Evolutionary conservation across 2,888 invertebrate species (phyloP).

Genomic region (Pachydiplax longipennis): DNA sequence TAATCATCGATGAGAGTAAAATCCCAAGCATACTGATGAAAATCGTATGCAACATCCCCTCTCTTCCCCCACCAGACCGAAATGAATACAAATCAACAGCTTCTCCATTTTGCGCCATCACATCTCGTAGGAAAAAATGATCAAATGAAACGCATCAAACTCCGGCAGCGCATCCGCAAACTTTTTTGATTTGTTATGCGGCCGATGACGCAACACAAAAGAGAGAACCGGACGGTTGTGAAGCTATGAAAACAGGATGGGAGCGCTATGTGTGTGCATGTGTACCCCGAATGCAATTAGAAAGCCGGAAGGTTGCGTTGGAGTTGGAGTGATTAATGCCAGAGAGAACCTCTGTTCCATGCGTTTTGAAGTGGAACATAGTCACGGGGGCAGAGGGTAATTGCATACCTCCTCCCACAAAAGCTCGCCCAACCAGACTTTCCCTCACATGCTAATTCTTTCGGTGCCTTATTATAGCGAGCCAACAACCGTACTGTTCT

Average conservation of each 20-base stretch:
- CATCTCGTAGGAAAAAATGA: background rate
- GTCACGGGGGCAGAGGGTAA: conserved; percentile 39
- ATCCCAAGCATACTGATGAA: no score
- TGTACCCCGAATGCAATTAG: conserved; percentile 37
- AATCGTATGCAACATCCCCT: no score
- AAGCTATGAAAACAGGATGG: conserved; percentile 11
- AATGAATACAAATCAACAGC: no score
- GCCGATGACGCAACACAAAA: background rate
- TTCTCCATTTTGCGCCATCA: background rate
- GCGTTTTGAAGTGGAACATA: conserved; percentile 43
- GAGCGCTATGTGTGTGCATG: background rate
- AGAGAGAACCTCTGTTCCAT: conserved; percentile 35
- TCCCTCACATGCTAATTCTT: conserved; percentile 44
- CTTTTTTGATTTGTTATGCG: background rate
- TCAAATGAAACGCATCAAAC: background rate
- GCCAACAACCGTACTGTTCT: conserved; percentile 36
- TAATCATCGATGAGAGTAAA: no score
- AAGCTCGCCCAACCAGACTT: conserved; percentile 40
- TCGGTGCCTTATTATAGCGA: conserved; percentile 27
- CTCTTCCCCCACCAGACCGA: no score
- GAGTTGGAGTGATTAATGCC: conserved; percentile 42
- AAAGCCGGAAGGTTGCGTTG: conserved; percentile 44
- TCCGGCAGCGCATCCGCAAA: background rate
- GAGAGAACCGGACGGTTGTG: background rate
- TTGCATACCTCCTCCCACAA: conserved; percentile 38